Evolutionary conservation across 2,113 vertebrate species (phyloP).

Genomic region (Hippocampus mohnikei): DNA sequence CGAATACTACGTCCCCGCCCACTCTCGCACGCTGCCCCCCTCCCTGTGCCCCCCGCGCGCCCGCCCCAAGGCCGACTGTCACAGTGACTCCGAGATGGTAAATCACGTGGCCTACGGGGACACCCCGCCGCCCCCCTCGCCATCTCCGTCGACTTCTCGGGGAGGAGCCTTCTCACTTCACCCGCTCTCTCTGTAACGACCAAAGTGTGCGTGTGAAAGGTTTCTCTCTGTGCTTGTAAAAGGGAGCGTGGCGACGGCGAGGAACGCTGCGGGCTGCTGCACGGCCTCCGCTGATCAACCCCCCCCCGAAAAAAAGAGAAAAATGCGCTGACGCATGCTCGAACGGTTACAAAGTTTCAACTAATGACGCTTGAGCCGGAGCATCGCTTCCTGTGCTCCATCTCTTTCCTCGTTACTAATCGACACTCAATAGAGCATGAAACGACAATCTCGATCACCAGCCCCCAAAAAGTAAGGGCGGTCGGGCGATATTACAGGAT

Average conservation of each 20-base stretch:
- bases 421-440: neutral
- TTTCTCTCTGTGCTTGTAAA: slow-evolving; percentile 4
- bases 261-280: neutral
- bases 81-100: slow-evolving; percentile 99
- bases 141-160: slow-evolving; percentile 6
- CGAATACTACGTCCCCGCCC: slow-evolving; percentile 81
- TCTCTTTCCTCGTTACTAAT: slow-evolving; percentile 5
- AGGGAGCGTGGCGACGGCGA: neutral
- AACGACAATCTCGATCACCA: neutral
- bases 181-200: slow-evolving; percentile 21
- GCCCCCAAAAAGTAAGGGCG: neutral
- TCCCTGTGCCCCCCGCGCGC: slow-evolving; percentile 65
- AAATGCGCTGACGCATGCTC: slow-evolving; percentile 49
- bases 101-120: slow-evolving; percentile 61
- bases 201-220: neutral
- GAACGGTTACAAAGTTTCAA: slow-evolving; percentile 3
- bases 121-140: neutral
- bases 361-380: slow-evolving; percentile 33
- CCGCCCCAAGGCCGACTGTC: slow-evolving; percentile 81
- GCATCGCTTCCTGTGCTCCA: slow-evolving; percentile 28
- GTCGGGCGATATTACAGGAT: neutral
- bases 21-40: slow-evolving; percentile 79
- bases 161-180: slow-evolving; percentile 42
- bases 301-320: neutral
- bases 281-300: neutral